These are phyloP conservation scores for Caenorhabditis macrosperma DNA, from an alignment of 2,888 invertebrate genomes.

Conservation along the genomic window DNA sequence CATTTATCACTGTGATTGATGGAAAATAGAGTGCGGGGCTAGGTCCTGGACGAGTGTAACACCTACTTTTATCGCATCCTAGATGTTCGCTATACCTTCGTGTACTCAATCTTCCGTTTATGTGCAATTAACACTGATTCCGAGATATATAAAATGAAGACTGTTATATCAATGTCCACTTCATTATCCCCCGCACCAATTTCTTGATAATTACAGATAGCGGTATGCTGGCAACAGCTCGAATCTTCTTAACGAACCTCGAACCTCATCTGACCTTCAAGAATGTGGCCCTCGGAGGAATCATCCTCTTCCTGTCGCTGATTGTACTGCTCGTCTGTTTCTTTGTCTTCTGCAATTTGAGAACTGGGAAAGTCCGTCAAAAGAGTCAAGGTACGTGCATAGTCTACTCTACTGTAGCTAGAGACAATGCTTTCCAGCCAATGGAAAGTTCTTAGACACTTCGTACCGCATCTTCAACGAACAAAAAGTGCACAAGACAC, in stretches of 20 bases:
- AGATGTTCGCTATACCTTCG: no score
- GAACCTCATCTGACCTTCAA: slow-evolving; percentile 53
- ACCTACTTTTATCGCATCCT: slow-evolving; percentile 12
- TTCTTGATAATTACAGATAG: slow-evolving; percentile 51
- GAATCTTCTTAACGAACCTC: slow-evolving; percentile 43
- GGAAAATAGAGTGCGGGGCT: slow-evolving; percentile 8
- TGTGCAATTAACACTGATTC: no score
- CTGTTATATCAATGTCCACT: no score
- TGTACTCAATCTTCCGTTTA: no score
- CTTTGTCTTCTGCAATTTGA: slow-evolving; percentile 64
- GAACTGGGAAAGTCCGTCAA: slow-evolving; percentile 31
- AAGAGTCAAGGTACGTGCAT: slow-evolving; percentile 49
- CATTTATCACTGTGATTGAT: slow-evolving; percentile 50
- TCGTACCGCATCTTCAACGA: slow-evolving; percentile 74
- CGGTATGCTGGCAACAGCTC: slow-evolving; percentile 45
- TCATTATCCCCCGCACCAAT: no score
- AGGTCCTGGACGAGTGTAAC: background rate
- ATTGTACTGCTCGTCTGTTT: slow-evolving; percentile 60
- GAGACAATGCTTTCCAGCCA: slow-evolving; percentile 49
- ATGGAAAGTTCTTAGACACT: slow-evolving; percentile 72
- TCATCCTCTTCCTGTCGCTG: slow-evolving; percentile 41
- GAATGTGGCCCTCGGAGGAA: slow-evolving; percentile 50
- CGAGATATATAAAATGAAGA: no score
- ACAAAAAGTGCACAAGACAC: slow-evolving; percentile 70
- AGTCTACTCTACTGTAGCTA: background rate